These are phyloP conservation scores for Anthopleura sola DNA, from an alignment of 64 coral and sea anemone species.

Conservation along the genomic window DNA sequence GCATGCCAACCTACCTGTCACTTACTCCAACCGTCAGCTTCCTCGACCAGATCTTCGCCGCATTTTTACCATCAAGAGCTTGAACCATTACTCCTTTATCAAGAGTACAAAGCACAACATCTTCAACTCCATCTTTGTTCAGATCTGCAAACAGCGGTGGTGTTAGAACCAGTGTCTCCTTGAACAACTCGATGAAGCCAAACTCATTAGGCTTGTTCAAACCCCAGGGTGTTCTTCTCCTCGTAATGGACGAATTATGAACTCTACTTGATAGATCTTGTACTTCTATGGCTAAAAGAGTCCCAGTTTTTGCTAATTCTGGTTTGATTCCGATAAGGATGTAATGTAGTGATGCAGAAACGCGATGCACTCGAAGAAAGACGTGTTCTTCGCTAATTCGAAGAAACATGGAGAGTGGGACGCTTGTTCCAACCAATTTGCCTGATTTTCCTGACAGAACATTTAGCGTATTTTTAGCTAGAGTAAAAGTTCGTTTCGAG, in stretches of 20 bases:
- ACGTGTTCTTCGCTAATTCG: not conserved
- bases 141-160: constrained; percentile 30
- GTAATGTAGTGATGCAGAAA: constrained; percentile 19
- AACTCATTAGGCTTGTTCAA: not conserved
- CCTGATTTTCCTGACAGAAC: constrained; percentile 68
- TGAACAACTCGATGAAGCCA: constrained; percentile 45
- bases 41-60: constrained; percentile 20
- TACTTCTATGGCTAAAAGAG: constrained; percentile 34
- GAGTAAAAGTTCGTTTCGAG: not conserved
- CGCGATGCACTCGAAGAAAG: not conserved
- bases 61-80: constrained; percentile 52
- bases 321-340: constrained; percentile 28
- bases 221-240: constrained; percentile 35
- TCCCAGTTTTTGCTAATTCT: not conserved
- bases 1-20: constrained; percentile 15
- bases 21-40: constrained; percentile 7
- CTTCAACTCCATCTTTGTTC: constrained; percentile 40
- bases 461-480: not conserved
- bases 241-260: not conserved
- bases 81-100: constrained; percentile 18
- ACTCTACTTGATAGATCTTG: constrained; percentile 11
- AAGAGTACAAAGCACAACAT: constrained; percentile 22
- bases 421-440: constrained; percentile 45
- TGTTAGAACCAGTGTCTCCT: constrained; percentile 17
- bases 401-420: not conserved